Percentiles rank a stretch among this genome's conserved stretches.
Conservation (phyloP, 2,113 vertebrate genomes). For the Perognathus longimembris region DNA sequence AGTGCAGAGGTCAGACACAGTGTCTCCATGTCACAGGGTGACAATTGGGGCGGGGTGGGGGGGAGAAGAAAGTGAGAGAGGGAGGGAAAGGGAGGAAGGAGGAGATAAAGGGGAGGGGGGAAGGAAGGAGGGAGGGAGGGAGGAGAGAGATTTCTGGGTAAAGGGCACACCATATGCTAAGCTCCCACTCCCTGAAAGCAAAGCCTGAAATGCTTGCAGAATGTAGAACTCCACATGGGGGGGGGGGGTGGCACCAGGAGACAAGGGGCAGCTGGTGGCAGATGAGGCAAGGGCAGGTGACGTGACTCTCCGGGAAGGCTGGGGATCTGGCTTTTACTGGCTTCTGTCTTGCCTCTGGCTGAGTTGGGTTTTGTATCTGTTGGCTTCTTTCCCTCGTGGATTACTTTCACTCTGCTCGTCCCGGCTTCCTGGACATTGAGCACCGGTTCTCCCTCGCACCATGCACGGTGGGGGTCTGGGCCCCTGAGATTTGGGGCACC, state of each 20-base stretch:
- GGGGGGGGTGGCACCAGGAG: not conserved
- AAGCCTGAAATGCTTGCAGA: not conserved
- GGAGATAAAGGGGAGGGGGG: not conserved
- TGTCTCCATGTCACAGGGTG: not conserved
- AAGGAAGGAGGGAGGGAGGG: not conserved
- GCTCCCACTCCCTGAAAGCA: not conserved
- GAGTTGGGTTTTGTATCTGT: not conserved
- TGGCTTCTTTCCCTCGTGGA: not conserved
- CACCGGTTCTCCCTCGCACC: not conserved
- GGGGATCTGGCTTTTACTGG: not conserved
- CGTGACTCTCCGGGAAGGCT: not conserved
- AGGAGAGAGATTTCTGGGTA: not conserved
- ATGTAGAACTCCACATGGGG: not conserved
- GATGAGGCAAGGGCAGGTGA: not conserved
- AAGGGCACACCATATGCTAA: not conserved
- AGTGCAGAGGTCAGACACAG: not conserved
- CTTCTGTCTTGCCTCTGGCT: not conserved
- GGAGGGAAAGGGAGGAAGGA: not conserved
- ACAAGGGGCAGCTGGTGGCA: not conserved
- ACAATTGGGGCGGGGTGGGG: not conserved
- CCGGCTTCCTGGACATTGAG: not conserved
- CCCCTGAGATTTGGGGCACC: not conserved
- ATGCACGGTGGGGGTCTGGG: too few relatives aligned
- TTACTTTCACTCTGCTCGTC: not conserved
- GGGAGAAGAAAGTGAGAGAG: not conserved